Percentiles rank a stretch among this genome's conserved stretches.
Evolutionary conservation across 2,888 invertebrate species (phyloP).

Genomic region (Oeneis ivallda): DNA sequence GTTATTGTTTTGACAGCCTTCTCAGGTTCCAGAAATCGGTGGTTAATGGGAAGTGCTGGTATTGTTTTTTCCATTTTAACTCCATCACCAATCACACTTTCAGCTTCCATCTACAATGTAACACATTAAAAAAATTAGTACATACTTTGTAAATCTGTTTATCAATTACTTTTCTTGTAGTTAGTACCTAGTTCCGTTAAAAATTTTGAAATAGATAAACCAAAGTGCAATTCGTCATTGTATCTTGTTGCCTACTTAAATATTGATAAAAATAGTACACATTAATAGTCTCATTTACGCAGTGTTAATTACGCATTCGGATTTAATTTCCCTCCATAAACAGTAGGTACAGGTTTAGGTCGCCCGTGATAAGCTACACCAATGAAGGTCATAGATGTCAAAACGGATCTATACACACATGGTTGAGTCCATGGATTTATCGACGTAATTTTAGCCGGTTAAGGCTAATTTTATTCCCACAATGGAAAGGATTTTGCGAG

Average conservation of each 20-base stretch:
- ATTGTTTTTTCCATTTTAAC: slow-evolving; percentile 43
- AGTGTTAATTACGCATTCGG: slow-evolving; percentile 22
- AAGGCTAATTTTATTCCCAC: slow-evolving; percentile 39
- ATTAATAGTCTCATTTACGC: slow-evolving; percentile 12
- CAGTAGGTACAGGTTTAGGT: slow-evolving; percentile 8
- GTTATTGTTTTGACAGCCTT: slow-evolving; percentile 84
- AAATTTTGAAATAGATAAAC: background rate
- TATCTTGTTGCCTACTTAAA: background rate
- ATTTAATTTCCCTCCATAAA: slow-evolving; percentile 25
- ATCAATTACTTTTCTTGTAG: too few species aligned
- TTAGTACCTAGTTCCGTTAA: too few species aligned
- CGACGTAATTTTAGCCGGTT: slow-evolving; percentile 30
- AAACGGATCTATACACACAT: slow-evolving; percentile 43
- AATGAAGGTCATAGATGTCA: slow-evolving; percentile 77
- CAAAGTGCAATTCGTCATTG: background rate
- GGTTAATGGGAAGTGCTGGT: slow-evolving; percentile 75
- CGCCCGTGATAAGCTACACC: slow-evolving; percentile 59
- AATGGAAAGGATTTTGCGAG: slow-evolving; percentile 94
- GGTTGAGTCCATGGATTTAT: slow-evolving; percentile 25
- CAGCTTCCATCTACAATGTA: slow-evolving; percentile 59
- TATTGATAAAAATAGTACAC: slow-evolving; percentile 4
- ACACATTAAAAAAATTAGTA: background rate
- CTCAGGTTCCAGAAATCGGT: slow-evolving; percentile 84
- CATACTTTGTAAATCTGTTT: background rate
- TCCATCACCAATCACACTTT: slow-evolving; percentile 65